Evolutionary conservation across 2,888 invertebrate genomes (phyloP), one percentile per base, ranked within the genome.

Genomic region (Leucoma salicis): DNA sequence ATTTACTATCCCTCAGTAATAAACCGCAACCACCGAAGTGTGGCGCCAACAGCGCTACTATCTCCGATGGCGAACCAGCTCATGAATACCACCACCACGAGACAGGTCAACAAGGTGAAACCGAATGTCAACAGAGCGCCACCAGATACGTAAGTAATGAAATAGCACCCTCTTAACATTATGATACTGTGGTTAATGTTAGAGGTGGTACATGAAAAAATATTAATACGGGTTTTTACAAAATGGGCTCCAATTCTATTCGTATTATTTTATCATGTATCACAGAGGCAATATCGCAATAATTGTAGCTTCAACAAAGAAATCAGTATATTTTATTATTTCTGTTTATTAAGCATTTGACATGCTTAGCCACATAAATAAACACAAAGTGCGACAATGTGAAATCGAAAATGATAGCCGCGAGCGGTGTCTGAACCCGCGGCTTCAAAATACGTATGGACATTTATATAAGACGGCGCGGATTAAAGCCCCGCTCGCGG

Each of bases 101-200:
- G 96, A 73, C 96, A 96, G 84, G 95, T 96, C 76, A 96, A 96
- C 90, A 96, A 96, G 83, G 96, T 96, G 67, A 96, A 96, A 79
- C 96, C 96, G 32, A 96, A 95, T 69, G 95, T 96, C 47, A 96
- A 94, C 75, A 92, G 96, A 79, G 92, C 92, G 46, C 91, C 94
- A 37, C 92, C 93, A 27, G 96, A 96, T 66, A 94, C 93, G 85
- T 91, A 93, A 80, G 92, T 82, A 39, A 10, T 49, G 12, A 34
- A 7, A 39, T 25, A 21, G 13, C 14, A 32, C 14, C 1, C 13
- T 12, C 21, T 21, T 7, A 34, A 33, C n/a, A 39, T 46, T n/a
- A 34, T 43, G 33, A 34, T 39, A 34, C 29, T 14, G 32, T 18
- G 27, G 29, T 54, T 28, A 41, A 49, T 61, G 58, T 11, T 25